Conservation (phyloP, 2,797 vertebrate genomes). For the Sebastes variabilis region DNA sequence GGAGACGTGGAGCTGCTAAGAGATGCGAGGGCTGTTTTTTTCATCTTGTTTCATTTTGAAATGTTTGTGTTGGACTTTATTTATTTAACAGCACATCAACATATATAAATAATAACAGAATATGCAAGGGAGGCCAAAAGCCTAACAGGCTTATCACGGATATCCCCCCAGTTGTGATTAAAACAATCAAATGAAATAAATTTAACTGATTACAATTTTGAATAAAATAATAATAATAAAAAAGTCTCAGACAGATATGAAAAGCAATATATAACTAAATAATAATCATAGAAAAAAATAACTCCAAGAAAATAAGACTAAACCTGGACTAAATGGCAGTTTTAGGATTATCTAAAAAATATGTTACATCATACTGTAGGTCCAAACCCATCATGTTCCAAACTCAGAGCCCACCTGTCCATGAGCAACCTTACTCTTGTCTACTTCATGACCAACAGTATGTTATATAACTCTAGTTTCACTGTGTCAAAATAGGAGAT, state of each 20-base stretch:
- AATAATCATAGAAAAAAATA: too few relatives aligned
- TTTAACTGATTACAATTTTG: too few relatives aligned
- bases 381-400: not conserved
- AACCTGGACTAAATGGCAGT: too few relatives aligned
- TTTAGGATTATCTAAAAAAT: too few relatives aligned
- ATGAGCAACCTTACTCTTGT: not conserved
- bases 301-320: too few relatives aligned
- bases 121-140: not conserved
- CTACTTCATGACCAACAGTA: not conserved
- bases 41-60: conserved; percentile 6
- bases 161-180: not conserved
- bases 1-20: conserved; percentile 26
- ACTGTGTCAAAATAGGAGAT: not conserved
- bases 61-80: not conserved
- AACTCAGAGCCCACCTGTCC: not conserved
- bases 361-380: not conserved
- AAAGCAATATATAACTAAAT: too few relatives aligned
- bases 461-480: not conserved
- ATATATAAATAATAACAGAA: not conserved
- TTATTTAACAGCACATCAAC: not conserved
- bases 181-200: not conserved
- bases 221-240: too few relatives aligned
- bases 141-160: not conserved
- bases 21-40: conserved; percentile 15
- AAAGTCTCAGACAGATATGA: too few relatives aligned